A percentile compares a stretch with the other conserved stretches of the same genome.
Conservation (phyloP, 2,113 vertebrate genomes). For the Axis porcinus region DNA sequence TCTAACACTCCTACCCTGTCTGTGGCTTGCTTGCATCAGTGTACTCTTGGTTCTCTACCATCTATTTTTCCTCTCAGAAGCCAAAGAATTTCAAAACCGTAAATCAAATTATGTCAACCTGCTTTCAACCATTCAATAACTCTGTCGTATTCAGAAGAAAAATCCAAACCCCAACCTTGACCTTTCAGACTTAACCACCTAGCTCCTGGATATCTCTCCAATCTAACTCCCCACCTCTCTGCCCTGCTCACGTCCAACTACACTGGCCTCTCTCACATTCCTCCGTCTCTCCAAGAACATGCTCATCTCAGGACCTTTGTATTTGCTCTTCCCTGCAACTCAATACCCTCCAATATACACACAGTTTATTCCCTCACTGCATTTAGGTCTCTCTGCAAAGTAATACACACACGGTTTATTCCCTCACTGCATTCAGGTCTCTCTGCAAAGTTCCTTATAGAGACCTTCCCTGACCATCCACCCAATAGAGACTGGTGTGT, state of each 20-base stretch:
- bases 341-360: not conserved
- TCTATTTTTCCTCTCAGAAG: constrained; percentile 1
- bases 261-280: not conserved
- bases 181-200: not conserved
- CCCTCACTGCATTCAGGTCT: not conserved
- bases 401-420: not conserved
- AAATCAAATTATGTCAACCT: not conserved
- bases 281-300: not conserved
- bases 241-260: not conserved
- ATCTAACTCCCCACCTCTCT: not conserved
- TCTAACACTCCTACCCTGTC: not conserved
- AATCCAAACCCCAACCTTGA: not conserved
- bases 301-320: not conserved
- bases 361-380: not conserved
- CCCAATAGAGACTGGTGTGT: not conserved
- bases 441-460: not conserved
- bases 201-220: not conserved
- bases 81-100: not conserved
- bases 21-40: not conserved
- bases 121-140: not conserved
- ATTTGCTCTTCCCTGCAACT: not conserved
- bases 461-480: not conserved
- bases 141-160: not conserved
- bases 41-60: not conserved
- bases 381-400: not conserved